These are phyloP conservation scores for Tinea trinotella DNA, from an alignment of 2,888 invertebrate genomes.

Conservation along the genomic window DNA sequence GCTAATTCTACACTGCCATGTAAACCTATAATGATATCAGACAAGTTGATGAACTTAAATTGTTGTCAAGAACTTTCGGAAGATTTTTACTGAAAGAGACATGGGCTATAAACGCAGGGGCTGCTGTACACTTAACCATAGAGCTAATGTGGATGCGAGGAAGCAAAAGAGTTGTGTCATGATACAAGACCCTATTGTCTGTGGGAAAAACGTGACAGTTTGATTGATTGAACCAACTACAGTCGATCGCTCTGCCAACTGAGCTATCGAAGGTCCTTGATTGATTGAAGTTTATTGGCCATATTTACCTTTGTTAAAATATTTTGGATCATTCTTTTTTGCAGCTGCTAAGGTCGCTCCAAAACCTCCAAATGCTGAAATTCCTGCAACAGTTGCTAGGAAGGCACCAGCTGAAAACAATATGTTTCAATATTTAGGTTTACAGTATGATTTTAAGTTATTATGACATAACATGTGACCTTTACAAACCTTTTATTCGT, in stretches of 20 bases:
- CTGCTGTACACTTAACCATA: too few species aligned
- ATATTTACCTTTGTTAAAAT: constrained; percentile 78
- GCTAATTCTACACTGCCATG: constrained; percentile 73
- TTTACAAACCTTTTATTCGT: constrained; percentile 10
- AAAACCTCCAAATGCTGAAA: constrained; percentile 87
- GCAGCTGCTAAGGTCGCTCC: constrained; percentile 82
- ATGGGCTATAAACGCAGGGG: too few species aligned
- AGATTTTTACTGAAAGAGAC: too few species aligned
- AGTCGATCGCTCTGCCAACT: too few species aligned
- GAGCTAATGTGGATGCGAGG: too few species aligned
- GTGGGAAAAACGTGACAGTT: too few species aligned
- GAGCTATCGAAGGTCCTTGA: too few species aligned
- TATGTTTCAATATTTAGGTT: neutral
- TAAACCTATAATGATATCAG: constrained; percentile 53
- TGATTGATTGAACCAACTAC: too few species aligned
- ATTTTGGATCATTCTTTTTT: constrained; percentile 84
- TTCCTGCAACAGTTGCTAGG: constrained; percentile 80
- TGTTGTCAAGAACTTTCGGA: too few species aligned
- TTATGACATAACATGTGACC: neutral
- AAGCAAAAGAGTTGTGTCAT: too few species aligned
- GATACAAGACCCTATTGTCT: too few species aligned
- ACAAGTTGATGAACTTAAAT: neutral
- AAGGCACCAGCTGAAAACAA: constrained; percentile 78
- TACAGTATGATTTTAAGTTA: neutral
- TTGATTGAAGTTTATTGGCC: too few species aligned